These are phyloP conservation scores for Tragelaphus scriptus DNA, from an alignment of 2,113 vertebrate genomes.

Conservation along the genomic window DNA sequence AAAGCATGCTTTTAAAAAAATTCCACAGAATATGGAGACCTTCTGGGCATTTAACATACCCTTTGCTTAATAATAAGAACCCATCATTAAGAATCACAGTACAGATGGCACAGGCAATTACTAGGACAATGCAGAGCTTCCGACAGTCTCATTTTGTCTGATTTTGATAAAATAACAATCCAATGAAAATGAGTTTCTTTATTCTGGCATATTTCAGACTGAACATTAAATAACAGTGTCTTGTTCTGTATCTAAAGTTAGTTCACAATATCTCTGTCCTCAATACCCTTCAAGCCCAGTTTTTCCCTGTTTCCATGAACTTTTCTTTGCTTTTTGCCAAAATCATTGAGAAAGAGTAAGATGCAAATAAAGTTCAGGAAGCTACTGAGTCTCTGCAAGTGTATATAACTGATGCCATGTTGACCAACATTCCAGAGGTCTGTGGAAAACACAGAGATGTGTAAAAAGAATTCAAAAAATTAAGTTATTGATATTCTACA, in stretches of 20 bases:
- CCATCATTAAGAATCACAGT: background rate
- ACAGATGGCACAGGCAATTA: background rate
- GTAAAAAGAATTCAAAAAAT: background rate
- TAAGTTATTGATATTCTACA: background rate
- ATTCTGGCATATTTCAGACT: background rate
- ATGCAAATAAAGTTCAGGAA: background rate
- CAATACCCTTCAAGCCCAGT: background rate
- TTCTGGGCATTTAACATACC: background rate
- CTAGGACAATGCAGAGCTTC: background rate
- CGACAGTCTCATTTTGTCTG: background rate
- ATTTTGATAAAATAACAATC: conserved; percentile 38
- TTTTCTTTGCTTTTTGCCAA: background rate
- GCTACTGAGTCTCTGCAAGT: background rate
- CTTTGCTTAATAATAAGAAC: background rate
- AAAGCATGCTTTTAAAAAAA: background rate
- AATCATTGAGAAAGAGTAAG: background rate
- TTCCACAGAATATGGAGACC: background rate
- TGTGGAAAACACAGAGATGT: background rate
- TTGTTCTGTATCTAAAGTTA: background rate
- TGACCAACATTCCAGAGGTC: background rate
- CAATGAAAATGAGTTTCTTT: conserved; percentile 5
- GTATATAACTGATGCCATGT: background rate
- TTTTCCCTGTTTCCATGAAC: background rate
- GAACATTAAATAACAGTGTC: background rate
- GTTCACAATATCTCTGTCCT: background rate